Percentiles rank a stretch among this genome's conserved stretches.
Evolutionary conservation across 2,888 invertebrate species (phyloP).

Genomic region (Strigamia crassipes): DNA sequence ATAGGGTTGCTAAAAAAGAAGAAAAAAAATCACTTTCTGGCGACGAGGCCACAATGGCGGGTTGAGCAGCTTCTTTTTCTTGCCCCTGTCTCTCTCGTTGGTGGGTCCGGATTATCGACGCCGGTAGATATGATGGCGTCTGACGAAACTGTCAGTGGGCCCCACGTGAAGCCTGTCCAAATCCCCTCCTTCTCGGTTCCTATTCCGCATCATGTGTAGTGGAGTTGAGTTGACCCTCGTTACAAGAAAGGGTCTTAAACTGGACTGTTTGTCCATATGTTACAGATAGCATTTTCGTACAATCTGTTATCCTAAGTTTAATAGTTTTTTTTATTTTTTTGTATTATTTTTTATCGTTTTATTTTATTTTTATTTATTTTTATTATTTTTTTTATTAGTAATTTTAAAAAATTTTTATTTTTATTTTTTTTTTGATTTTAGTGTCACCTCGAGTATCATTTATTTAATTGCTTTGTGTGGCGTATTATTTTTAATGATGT

Average conservation of each 20-base stretch:
- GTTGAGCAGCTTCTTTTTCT: conserved; percentile 21
- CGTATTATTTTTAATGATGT: conserved; percentile 1
- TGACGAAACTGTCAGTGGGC: conserved; percentile 10
- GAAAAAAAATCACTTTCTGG: conserved; percentile 15
- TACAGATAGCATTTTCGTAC: not conserved
- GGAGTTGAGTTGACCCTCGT: conserved; percentile 13
- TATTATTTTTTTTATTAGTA: not conserved
- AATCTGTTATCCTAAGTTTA: not conserved
- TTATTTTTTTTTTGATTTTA: not conserved
- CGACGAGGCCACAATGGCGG: conserved; percentile 16
- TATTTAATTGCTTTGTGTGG: not conserved
- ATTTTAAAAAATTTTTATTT: not conserved
- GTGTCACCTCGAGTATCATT: not conserved
- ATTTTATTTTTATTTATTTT: not conserved
- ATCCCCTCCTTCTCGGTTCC: conserved; percentile 5
- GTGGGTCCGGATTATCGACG: conserved; percentile 12
- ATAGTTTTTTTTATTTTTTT: not conserved
- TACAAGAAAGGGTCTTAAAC: conserved; percentile 4
- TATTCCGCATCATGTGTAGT: not conserved
- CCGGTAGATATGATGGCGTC: conserved; percentile 16
- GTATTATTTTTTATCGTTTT: not conserved
- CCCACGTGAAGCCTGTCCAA: conserved; percentile 21
- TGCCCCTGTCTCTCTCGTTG: conserved; percentile 21
- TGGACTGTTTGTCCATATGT: not conserved
- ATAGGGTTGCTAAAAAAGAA: conserved; percentile 14